Conservation (phyloP, 2,888 invertebrate species). For the Petrophora chlorosata region DNA sequence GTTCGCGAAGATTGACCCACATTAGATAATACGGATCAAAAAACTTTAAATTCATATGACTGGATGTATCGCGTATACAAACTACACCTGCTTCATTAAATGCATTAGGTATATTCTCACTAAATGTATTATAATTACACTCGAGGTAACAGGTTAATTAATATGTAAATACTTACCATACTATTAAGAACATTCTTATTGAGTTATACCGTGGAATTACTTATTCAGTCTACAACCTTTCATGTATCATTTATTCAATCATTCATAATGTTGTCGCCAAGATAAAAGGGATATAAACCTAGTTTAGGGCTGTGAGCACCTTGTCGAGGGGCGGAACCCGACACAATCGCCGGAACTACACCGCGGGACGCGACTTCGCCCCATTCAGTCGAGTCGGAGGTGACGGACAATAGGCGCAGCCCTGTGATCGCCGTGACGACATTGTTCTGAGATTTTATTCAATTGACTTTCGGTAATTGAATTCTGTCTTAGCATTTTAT, state of each 20-base stretch:
- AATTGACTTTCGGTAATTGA: conserved; percentile 45
- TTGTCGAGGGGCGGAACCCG: conserved; percentile 54
- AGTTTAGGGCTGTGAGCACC: conserved; percentile 46
- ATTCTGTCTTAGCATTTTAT: conserved; percentile 32
- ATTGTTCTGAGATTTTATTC: conserved; percentile 54
- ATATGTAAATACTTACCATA: too few relatives aligned
- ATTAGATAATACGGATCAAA: too few relatives aligned
- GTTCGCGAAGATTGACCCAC: too few relatives aligned
- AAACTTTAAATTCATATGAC: too few relatives aligned
- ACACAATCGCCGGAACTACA: conserved; percentile 75
- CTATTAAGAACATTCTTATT: too few relatives aligned
- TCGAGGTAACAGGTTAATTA: too few relatives aligned
- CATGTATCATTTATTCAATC: neutral
- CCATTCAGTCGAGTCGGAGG: conserved; percentile 40
- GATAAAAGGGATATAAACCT: conserved; percentile 40
- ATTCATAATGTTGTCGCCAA: conserved; percentile 15
- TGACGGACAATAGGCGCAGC: conserved; percentile 20
- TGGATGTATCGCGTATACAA: too few relatives aligned
- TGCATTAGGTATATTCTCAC: too few relatives aligned
- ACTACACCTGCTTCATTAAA: too few relatives aligned
- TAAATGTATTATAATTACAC: too few relatives aligned
- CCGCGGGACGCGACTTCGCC: conserved; percentile 62
- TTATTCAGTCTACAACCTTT: neutral
- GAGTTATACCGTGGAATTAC: too few relatives aligned
- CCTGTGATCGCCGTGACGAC: conserved; percentile 49